A percentile compares a stretch with the other conserved stretches of the same genome.
phyloP scores from a whole-genome alignment of 2,797 vertebrate species.

The Aulostomus chinensis region DNA sequence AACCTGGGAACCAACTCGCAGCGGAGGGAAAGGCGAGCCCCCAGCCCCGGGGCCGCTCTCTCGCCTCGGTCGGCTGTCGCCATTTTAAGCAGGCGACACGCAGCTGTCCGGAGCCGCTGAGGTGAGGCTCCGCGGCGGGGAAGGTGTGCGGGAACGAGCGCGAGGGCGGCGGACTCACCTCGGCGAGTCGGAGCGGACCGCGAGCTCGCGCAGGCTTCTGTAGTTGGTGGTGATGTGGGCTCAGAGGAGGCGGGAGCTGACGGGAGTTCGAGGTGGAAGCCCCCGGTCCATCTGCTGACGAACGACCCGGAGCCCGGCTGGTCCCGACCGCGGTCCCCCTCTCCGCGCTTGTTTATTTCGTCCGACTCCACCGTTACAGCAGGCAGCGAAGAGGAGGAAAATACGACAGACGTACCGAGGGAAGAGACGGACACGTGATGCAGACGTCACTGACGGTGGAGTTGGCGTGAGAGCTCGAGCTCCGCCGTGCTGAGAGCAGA shows the following conservation, averaged over 20 bases:
- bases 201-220: constrained; percentile 40
- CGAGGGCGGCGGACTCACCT: constrained; percentile 63
- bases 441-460: constrained; percentile 80
- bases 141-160: neutral
- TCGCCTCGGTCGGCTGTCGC: constrained; percentile 73
- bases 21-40: constrained; percentile 43
- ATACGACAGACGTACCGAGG: constrained; percentile 80
- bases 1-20: constrained; percentile 40
- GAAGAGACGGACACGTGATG: constrained; percentile 80
- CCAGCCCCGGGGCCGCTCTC: constrained; percentile 50
- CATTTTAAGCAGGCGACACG: constrained; percentile 84
- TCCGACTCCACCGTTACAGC: constrained; percentile 61
- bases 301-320: constrained; percentile 50
- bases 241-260: constrained; percentile 55
- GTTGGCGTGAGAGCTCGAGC: constrained; percentile 74
- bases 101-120: constrained; percentile 71
- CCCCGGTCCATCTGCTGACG: constrained; percentile 56
- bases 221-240: constrained; percentile 66
- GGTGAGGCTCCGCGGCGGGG: constrained; percentile 43
- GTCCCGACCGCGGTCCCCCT: constrained; percentile 35
- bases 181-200: constrained; percentile 37
- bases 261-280: constrained; percentile 62
- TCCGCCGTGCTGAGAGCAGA: constrained; percentile 33
- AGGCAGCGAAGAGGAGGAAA: constrained; percentile 76
- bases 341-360: constrained; percentile 76